These are phyloP conservation scores for Rhysida immarginata DNA, from an alignment of 1,140 invertebrate species.

Conservation along the genomic window DNA sequence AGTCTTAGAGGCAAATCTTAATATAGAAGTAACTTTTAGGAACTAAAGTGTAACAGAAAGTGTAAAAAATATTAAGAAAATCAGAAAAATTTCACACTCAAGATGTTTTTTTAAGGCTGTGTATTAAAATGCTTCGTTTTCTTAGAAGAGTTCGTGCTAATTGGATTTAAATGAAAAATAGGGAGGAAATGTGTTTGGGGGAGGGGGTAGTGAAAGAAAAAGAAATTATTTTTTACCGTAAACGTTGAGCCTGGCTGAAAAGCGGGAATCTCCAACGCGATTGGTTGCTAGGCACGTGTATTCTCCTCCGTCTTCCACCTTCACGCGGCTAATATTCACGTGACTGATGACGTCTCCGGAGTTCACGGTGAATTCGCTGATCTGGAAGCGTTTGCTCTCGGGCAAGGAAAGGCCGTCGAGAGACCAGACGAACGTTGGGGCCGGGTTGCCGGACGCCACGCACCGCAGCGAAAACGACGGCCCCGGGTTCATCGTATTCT, in stretches of 20 bases:
- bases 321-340: constrained; percentile 77
- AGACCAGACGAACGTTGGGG: constrained; percentile 66
- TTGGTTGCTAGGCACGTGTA: constrained; percentile 77
- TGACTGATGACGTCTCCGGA: constrained; percentile 83
- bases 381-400: constrained; percentile 43
- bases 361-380: constrained; percentile 58
- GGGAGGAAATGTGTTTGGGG: too few species aligned
- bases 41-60: too few species aligned
- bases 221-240: constrained; percentile 47
- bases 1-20: too few species aligned
- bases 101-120: too few species aligned
- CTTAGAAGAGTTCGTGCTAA: too few species aligned
- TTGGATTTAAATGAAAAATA: too few species aligned
- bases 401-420: constrained; percentile 61
- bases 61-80: too few species aligned
- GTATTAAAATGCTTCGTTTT: too few species aligned
- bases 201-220: too few species aligned
- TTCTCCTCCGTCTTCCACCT: constrained; percentile 79
- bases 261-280: constrained; percentile 52
- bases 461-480: constrained; percentile 72
- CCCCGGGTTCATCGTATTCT: constrained; percentile 65
- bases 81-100: too few species aligned
- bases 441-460: constrained; percentile 59
- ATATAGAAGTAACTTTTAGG: too few species aligned
- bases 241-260: constrained; percentile 74